Evolutionary conservation across 2,797 vertebrate species (phyloP).

Genomic region (Vipera latastei): DNA sequence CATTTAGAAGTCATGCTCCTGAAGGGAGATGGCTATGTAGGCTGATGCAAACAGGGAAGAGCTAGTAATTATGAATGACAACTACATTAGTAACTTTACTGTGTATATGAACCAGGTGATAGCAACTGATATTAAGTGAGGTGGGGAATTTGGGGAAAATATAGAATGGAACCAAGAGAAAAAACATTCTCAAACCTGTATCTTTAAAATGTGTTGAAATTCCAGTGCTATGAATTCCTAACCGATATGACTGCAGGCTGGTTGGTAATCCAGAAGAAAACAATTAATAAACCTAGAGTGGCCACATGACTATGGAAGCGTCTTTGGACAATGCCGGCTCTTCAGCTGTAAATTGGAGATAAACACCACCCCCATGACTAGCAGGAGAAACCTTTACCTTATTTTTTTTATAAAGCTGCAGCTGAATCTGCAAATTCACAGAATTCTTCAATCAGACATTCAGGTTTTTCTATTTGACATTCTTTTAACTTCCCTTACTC

Average conservation of each 20-base stretch:
- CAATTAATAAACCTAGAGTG: neutral
- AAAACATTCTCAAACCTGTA: neutral
- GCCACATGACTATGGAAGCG: neutral
- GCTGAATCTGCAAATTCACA: neutral
- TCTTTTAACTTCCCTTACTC: neutral
- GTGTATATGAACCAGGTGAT: neutral
- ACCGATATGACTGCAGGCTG: neutral
- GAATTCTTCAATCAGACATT: neutral
- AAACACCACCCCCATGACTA: neutral
- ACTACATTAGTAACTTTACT: neutral
- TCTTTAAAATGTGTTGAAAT: neutral
- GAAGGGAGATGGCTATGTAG: neutral
- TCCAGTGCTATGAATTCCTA: neutral
- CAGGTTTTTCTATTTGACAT: neutral
- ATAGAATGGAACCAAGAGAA: neutral
- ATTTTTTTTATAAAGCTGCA: neutral
- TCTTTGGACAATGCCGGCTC: neutral
- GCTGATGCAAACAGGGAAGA: neutral
- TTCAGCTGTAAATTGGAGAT: neutral
- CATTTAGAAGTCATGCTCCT: conserved; percentile 9
- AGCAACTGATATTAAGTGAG: neutral
- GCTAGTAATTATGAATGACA: neutral
- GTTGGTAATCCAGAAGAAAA: neutral
- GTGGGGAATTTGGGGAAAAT: neutral
- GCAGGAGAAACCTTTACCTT: neutral